phyloP scores from a whole-genome alignment of 2,113 vertebrate species.

The Alexandromys fortis region DNA sequence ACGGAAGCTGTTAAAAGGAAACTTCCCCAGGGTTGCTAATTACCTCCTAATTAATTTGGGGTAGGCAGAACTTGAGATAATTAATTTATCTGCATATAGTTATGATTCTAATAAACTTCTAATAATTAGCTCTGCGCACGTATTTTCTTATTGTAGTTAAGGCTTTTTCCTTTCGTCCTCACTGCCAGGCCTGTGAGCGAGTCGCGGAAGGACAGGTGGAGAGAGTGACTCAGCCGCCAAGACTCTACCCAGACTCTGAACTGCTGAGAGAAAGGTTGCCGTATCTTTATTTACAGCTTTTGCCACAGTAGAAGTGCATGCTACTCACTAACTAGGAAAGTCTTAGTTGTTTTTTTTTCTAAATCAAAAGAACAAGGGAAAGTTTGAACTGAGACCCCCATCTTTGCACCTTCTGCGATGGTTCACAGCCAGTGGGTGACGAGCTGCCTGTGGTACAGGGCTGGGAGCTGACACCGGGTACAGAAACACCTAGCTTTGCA shows the following conservation, averaged over 20 bases:
- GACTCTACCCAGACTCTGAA: not conserved
- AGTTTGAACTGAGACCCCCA: not conserved
- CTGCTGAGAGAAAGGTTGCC: not conserved
- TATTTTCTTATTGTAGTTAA: constrained; percentile 1
- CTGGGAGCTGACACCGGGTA: fast-evolving
- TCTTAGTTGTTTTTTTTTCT: not conserved
- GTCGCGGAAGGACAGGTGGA: not conserved
- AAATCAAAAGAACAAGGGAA: not conserved
- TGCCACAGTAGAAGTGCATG: not conserved
- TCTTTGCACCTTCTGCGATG: not conserved
- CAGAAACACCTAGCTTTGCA: fast-evolving
- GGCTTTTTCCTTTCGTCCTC: not conserved
- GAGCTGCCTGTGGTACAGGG: too few species aligned
- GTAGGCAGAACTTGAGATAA: constrained; percentile 1
- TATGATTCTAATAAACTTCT: constrained; percentile 36
- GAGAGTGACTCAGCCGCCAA: not conserved
- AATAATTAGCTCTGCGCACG: not conserved
- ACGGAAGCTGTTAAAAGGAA: constrained; percentile 38
- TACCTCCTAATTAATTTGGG: constrained; percentile 44
- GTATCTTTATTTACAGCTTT: not conserved
- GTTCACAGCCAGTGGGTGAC: fast-evolving
- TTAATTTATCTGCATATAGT: constrained; percentile 32
- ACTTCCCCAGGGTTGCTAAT: constrained; percentile 35
- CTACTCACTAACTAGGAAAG: not conserved
- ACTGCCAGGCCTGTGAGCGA: not conserved